Evolutionary conservation across 2,113 vertebrate species (phyloP).

Genomic region (Taurulus bubalis): DNA sequence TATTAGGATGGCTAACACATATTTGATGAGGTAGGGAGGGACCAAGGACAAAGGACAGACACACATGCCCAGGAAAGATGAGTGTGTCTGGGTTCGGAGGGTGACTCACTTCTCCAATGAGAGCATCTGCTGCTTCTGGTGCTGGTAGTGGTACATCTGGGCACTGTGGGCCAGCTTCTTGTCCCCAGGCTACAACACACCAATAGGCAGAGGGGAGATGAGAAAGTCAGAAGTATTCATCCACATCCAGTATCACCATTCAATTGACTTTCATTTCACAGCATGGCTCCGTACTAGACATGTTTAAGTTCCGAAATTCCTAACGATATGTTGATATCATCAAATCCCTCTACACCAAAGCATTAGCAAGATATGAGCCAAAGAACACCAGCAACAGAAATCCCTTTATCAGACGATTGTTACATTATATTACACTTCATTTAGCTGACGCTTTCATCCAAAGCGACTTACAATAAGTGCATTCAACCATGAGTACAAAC

Average conservation of each 20-base stretch:
- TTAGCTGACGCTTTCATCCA: no score
- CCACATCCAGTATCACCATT: background rate
- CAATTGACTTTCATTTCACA: background rate
- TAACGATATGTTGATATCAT: no score
- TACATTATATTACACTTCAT: no score
- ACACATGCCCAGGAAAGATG: background rate
- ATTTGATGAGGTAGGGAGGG: background rate
- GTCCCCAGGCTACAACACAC: constrained; percentile 87
- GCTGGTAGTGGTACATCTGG: constrained; percentile 97
- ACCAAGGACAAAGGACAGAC: background rate
- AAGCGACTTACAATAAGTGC: no score
- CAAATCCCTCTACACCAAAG: no score
- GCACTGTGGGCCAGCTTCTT: constrained; percentile 92
- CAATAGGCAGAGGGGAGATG: background rate
- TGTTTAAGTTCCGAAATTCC: constrained; percentile 13
- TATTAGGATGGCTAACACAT: constrained; percentile 8
- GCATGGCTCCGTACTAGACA: background rate
- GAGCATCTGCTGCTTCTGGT: constrained; percentile 97
- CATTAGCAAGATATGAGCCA: no score
- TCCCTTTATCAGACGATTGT: no score
- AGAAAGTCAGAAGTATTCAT: constrained; percentile 5
- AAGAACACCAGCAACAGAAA: no score
- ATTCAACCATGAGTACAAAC: no score
- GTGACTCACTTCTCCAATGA: constrained; percentile 91
- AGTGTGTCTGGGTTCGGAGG: background rate